Percentiles rank a stretch among this genome's conserved stretches.
These are phyloP conservation scores for Streptopelia turtur DNA, from an alignment of 2,797 vertebrate genomes.

Conservation along the genomic window DNA sequence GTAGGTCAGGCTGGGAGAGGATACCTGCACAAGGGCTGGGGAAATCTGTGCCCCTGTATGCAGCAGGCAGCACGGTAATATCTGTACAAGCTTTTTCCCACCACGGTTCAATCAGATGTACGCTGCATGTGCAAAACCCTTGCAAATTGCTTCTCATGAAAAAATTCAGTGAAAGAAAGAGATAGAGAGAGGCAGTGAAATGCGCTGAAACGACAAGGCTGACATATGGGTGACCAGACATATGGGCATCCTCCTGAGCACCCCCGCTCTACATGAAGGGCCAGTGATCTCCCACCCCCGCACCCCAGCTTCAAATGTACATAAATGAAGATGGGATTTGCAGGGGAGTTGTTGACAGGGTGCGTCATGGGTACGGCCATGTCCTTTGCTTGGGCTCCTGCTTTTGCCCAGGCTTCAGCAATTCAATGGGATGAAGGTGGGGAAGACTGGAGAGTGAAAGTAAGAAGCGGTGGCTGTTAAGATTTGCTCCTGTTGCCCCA, in stretches of 20 bases:
- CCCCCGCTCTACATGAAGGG: neutral
- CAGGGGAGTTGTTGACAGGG: neutral
- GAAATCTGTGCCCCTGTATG: neutral
- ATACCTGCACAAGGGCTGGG: neutral
- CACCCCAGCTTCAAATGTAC: neutral
- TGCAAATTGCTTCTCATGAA: neutral
- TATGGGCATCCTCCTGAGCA: neutral
- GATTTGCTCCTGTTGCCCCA: accelerated
- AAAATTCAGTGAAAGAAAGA: neutral
- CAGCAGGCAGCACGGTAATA: neutral
- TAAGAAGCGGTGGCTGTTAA: neutral
- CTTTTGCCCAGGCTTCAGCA: slow-evolving; percentile 6
- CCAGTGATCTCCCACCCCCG: neutral
- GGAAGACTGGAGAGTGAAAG: neutral
- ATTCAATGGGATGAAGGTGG: neutral
- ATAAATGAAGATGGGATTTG: neutral
- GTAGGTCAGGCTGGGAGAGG: neutral
- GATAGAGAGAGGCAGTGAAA: neutral
- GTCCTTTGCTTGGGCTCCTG: neutral
- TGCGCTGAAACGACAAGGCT: accelerated
- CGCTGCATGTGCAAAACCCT: neutral
- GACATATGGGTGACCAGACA: accelerated
- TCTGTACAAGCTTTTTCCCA: neutral
- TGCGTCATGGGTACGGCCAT: accelerated
- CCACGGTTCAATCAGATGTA: neutral